Percentiles rank a stretch among this genome's conserved stretches.
Evolutionary conservation across 1,140 invertebrate species (phyloP).

Genomic region (Rhizoglyphus robini): DNA sequence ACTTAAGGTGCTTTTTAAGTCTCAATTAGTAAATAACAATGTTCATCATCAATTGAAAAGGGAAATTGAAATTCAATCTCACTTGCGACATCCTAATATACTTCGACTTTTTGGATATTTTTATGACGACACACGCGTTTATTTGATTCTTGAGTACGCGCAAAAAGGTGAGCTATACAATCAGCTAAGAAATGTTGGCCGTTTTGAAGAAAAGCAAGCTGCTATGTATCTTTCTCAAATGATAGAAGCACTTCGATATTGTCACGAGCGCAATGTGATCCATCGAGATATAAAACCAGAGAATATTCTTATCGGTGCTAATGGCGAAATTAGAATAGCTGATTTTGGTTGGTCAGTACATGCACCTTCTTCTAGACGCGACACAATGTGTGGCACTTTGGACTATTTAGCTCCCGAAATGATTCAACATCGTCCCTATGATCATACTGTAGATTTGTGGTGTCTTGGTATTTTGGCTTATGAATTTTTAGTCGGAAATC

Average conservation of each 20-base stretch:
- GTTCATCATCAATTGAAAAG: constrained; percentile 69
- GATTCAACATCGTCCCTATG: constrained; percentile 58
- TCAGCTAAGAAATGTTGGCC: constrained; percentile 48
- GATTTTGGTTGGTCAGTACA: constrained; percentile 42
- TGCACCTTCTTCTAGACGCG: constrained; percentile 43
- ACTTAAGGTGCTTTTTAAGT: constrained; percentile 70
- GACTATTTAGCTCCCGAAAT: constrained; percentile 90
- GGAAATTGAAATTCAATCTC: constrained; percentile 92
- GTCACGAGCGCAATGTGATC: constrained; percentile 44
- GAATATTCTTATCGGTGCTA: constrained; percentile 32
- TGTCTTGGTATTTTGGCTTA: constrained; percentile 85
- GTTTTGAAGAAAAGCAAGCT: constrained; percentile 41
- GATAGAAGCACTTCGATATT: constrained; percentile 43
- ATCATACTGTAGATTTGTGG: constrained; percentile 67
- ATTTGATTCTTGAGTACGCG: constrained; percentile 82
- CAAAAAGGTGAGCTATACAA: constrained; percentile 75
- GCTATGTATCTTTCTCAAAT: constrained; percentile 37
- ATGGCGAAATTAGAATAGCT: constrained; percentile 38
- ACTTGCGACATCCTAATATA: constrained; percentile 69
- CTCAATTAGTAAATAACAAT: constrained; percentile 54
- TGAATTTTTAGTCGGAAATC: constrained; percentile 80
- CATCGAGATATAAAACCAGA: constrained; percentile 38
- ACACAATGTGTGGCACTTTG: constrained; percentile 79
- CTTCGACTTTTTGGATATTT: constrained; percentile 78
- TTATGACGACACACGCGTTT: constrained; percentile 72